Conservation (phyloP, 2,113 vertebrate species). For the Danionella cerebrum region DNA sequence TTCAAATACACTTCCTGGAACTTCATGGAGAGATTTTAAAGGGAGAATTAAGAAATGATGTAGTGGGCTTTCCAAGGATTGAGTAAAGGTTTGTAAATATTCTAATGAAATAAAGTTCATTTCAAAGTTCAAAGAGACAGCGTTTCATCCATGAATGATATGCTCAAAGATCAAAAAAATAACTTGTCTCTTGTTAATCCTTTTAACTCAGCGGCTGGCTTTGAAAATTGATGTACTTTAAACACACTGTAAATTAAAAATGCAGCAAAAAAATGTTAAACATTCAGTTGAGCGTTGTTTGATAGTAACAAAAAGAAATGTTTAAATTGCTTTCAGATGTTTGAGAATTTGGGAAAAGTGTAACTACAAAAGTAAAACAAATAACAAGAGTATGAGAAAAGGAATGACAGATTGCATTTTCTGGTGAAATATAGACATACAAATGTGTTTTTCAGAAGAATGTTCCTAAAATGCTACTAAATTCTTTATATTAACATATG, state of each 20-base stretch:
- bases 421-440: too few relatives aligned
- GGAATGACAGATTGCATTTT: too few relatives aligned
- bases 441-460: too few relatives aligned
- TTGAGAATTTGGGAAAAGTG: too few relatives aligned
- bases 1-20: conserved; percentile 4
- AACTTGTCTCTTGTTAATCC: neutral
- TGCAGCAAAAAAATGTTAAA: too few relatives aligned
- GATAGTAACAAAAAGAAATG: too few relatives aligned
- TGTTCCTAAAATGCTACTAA: too few relatives aligned
- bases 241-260: neutral
- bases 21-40: neutral
- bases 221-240: neutral
- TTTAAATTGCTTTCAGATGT: too few relatives aligned
- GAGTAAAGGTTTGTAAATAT: neutral
- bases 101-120: neutral
- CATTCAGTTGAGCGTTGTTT: too few relatives aligned
- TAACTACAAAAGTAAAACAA: too few relatives aligned
- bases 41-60: neutral
- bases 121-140: conserved; percentile 4
- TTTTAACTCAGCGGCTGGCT: conserved; percentile 1
- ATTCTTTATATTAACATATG: too few relatives aligned
- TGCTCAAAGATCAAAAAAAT: neutral
- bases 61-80: conserved; percentile 13
- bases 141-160: neutral
- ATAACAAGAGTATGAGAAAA: too few relatives aligned